These are phyloP conservation scores for Euphonia xanthogaster DNA, from an alignment of 2,797 vertebrate species.

Conservation along the genomic window DNA sequence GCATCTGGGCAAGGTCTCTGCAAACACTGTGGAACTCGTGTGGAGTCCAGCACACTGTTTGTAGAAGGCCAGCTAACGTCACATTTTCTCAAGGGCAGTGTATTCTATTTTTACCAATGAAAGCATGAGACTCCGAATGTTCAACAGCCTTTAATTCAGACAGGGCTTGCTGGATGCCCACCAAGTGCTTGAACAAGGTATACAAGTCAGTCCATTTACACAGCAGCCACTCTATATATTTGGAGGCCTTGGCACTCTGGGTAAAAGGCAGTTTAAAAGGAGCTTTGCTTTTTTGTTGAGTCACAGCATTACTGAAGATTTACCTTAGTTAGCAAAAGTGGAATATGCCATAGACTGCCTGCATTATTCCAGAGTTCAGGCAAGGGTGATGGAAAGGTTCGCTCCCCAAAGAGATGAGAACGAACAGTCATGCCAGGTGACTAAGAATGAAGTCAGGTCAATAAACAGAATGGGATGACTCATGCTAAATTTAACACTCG, in stretches of 20 bases:
- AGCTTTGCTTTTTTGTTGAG: neutral
- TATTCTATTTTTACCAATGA: neutral
- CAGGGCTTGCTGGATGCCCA: neutral
- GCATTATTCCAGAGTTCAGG: neutral
- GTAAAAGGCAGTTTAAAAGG: neutral
- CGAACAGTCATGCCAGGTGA: neutral
- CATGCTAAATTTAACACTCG: neutral
- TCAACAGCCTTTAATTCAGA: neutral
- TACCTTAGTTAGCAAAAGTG: neutral
- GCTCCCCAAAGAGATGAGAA: neutral
- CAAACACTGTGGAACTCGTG: neutral
- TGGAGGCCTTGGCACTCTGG: neutral
- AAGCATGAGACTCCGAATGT: neutral
- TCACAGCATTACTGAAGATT: neutral
- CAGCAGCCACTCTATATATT: neutral
- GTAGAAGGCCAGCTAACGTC: neutral
- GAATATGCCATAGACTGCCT: neutral
- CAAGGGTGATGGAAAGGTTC: neutral
- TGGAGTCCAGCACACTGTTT: neutral
- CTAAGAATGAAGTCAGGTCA: conserved; percentile 22
- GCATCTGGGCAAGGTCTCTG: neutral
- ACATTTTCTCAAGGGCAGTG: neutral
- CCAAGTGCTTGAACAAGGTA: neutral
- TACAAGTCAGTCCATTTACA: neutral
- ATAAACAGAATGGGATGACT: neutral